phyloP scores from a whole-genome alignment of 2,797 vertebrate species.

The Enteromius fasciolatus region DNA sequence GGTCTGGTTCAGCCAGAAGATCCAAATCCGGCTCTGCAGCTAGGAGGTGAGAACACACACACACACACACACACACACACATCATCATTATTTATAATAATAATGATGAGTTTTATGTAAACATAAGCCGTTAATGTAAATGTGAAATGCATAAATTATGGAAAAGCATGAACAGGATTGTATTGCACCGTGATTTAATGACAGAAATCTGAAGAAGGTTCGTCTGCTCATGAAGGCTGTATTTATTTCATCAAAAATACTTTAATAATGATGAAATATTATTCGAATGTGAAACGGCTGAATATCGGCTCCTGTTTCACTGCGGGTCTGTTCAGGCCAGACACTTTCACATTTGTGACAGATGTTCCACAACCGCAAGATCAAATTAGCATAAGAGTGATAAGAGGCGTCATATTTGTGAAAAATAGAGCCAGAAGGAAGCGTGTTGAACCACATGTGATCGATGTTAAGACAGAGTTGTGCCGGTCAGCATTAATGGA shows the following conservation, averaged over 20 bases:
- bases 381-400: not conserved
- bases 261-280: not conserved
- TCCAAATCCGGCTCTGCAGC: constrained; percentile 63
- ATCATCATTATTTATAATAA: not conserved
- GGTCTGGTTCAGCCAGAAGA: constrained; percentile 63
- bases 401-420: not conserved
- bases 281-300: not conserved
- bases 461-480: not conserved
- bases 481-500: not conserved
- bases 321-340: not conserved
- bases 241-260: not conserved
- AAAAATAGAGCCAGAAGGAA: not conserved
- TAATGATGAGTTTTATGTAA: not conserved
- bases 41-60: constrained; percentile 55
- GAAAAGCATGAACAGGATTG: not conserved
- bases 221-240: not conserved
- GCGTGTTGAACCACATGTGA: not conserved
- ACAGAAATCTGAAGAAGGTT: no score
- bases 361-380: not conserved
- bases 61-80: not conserved
- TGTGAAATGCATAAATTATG: not conserved
- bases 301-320: not conserved
- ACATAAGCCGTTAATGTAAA: not conserved
- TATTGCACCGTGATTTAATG: not conserved
- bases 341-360: not conserved